Evolutionary conservation across 92 coral and sea anemone species (phyloP).

Genomic region (Epizoanthus fatuus): DNA sequence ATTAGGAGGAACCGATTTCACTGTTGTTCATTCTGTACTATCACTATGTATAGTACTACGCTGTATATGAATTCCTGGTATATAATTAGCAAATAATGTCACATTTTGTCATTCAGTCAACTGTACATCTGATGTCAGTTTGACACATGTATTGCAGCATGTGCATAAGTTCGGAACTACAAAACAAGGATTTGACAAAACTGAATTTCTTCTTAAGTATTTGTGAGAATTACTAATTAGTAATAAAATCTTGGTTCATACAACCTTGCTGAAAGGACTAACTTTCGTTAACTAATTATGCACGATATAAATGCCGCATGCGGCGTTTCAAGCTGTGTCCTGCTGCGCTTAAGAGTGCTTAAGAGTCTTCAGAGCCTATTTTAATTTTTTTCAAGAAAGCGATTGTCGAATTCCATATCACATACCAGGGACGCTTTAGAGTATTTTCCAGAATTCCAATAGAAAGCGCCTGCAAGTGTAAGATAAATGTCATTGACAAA

Average conservation of each 20-base stretch:
- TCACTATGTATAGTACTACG: neutral
- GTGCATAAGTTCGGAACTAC: neutral
- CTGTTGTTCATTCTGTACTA: neutral
- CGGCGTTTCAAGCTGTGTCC: constrained; percentile 13
- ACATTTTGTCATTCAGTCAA: neutral
- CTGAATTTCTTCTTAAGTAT: neutral
- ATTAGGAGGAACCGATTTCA: neutral
- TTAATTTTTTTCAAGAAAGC: neutral
- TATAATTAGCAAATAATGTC: neutral
- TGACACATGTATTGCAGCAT: neutral
- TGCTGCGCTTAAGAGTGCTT: constrained; percentile 7
- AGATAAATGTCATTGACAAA: neutral
- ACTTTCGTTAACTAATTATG: neutral
- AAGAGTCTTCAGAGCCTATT: neutral
- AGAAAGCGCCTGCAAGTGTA: neutral
- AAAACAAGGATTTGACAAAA: neutral
- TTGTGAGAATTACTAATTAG: neutral
- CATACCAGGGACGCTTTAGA: constrained; percentile 1
- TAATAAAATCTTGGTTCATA: neutral
- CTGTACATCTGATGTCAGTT: neutral
- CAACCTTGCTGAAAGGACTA: neutral
- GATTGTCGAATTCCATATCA: constrained; percentile 10
- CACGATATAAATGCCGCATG: neutral
- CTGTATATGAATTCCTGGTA: neutral
- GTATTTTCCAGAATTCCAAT: neutral